Evolutionary conservation across 2,888 invertebrate genomes (phyloP).

Genomic region (Pyrrhia umbra): DNA sequence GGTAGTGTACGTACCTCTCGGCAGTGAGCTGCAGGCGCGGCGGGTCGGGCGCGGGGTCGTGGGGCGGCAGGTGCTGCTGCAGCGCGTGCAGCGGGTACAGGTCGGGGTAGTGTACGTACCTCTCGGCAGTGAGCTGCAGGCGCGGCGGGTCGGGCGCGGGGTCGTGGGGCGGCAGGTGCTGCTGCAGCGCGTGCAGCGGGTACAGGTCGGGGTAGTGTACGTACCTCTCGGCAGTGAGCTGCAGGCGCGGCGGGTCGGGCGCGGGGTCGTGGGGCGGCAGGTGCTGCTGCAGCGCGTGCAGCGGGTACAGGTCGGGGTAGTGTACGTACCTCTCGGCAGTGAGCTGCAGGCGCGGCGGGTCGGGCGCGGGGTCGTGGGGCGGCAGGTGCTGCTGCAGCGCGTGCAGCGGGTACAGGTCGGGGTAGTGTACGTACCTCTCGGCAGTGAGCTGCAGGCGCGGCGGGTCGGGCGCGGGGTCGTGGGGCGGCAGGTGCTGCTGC

Average conservation of each 20-base stretch:
- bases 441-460: conserved; percentile 96
- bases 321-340: conserved; percentile 94
- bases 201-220: no score
- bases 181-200: no score
- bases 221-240: conserved; percentile 95
- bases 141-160: no score
- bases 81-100: no score
- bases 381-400: conserved; percentile 53
- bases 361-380: conserved; percentile 79
- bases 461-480: conserved; percentile 90
- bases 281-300: conserved; percentile 63
- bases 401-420: conserved; percentile 96
- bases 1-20: no score
- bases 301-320: no score
- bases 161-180: no score
- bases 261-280: conserved; percentile 66
- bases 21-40: no score
- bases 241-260: conserved; percentile 94
- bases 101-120: no score
- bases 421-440: conserved; percentile 93
- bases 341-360: conserved; percentile 95
- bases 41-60: no score
- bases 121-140: no score
- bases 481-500: conserved; percentile 35
- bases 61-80: no score